Percentiles rank a stretch among this genome's conserved stretches.
phyloP scores from a whole-genome alignment of 2,888 invertebrate species.

The Nemotelus pantherinus region DNA sequence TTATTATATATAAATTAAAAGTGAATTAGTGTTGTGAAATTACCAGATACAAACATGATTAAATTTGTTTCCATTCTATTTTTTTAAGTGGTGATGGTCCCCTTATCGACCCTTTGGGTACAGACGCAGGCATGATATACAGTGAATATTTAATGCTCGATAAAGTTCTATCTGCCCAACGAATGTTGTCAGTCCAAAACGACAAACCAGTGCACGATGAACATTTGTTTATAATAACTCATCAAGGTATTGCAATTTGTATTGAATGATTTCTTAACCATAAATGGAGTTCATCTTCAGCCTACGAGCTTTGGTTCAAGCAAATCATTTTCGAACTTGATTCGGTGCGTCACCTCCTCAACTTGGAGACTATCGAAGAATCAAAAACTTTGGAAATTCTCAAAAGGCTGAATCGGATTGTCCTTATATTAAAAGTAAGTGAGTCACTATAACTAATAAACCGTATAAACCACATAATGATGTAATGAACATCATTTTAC shows the following conservation, averaged over 20 bases:
- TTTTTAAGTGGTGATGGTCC: slow-evolving; percentile 54
- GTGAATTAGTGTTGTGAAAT: too few species aligned
- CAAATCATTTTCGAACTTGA: slow-evolving; percentile 98
- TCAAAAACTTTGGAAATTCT: slow-evolving; percentile 91
- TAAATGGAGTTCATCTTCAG: slow-evolving; percentile 66
- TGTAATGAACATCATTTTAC: too few species aligned
- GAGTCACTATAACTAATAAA: neutral
- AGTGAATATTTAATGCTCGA: slow-evolving; percentile 92
- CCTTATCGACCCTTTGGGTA: slow-evolving; percentile 70
- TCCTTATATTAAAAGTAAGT: slow-evolving; percentile 88
- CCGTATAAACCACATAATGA: too few species aligned
- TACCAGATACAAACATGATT: too few species aligned
- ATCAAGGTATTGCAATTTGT: slow-evolving; percentile 79
- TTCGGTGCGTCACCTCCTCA: slow-evolving; percentile 85
- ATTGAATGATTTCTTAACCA: neutral
- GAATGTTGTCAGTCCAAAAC: slow-evolving; percentile 79
- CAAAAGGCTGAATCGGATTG: slow-evolving; percentile 89
- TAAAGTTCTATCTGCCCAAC: slow-evolving; percentile 83
- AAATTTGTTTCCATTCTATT: slow-evolving; percentile 1
- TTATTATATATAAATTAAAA: neutral
- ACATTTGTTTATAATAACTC: slow-evolving; percentile 96
- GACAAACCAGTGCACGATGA: slow-evolving; percentile 90
- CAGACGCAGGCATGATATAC: slow-evolving; percentile 85
- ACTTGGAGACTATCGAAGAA: slow-evolving; percentile 82
- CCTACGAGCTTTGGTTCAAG: slow-evolving; percentile 99